Percentiles rank a stretch among this genome's conserved stretches.
These are phyloP conservation scores for Uloborus diversus DNA, from an alignment of 1,140 invertebrate species.

Conservation along the genomic window DNA sequence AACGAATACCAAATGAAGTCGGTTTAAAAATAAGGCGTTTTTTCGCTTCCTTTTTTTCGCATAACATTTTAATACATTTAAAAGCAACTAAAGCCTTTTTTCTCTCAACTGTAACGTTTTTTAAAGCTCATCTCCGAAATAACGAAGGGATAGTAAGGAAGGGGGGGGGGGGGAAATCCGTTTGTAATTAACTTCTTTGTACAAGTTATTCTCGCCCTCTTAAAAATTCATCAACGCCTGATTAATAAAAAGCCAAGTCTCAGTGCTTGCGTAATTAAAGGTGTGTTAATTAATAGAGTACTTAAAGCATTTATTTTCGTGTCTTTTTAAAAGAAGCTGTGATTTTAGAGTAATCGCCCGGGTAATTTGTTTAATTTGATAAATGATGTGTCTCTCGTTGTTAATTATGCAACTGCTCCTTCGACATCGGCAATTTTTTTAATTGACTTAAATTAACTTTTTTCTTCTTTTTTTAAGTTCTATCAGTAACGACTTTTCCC, in stretches of 20 bases:
- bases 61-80: constrained; percentile 57
- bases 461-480: neutral
- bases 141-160: constrained; percentile 16
- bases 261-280: constrained; percentile 48
- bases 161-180: no score
- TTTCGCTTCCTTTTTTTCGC: constrained; percentile 5
- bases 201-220: constrained; percentile 52
- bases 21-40: constrained; percentile 40
- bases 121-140: constrained; percentile 28
- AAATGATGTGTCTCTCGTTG: constrained; percentile 54
- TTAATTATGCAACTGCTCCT: constrained; percentile 54
- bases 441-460: constrained; percentile 34
- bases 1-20: constrained; percentile 56
- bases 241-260: constrained; percentile 48
- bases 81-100: constrained; percentile 47
- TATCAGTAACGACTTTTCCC: no score
- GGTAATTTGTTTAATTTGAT: constrained; percentile 56
- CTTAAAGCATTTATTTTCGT: constrained; percentile 55
- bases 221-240: constrained; percentile 56
- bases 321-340: constrained; percentile 51
- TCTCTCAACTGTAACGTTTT: neutral
- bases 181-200: constrained; percentile 56
- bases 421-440: neutral
- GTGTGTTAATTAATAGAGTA: constrained; percentile 57
- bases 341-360: constrained; percentile 55